Base-by-base conservation (phyloP, 2,797 vertebrate species). In the Dryobates pubescens region DNA sequence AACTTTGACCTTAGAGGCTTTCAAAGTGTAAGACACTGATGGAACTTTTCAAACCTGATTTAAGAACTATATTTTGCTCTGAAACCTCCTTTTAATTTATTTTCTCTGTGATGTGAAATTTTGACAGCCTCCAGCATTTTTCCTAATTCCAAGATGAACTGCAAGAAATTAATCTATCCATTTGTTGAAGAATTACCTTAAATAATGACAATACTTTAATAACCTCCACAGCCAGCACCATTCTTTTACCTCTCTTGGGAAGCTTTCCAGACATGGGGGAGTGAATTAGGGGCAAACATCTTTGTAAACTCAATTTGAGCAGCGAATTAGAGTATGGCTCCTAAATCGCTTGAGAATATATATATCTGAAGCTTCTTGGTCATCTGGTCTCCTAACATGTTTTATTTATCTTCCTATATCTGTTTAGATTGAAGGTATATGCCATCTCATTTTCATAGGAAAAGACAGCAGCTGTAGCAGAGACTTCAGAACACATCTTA, bases 1-100 rank as follows among this genome's bases (percentile, higher is more conserved):
- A 82, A 69, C 72, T 85, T 84, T 0, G 2, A 90, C 62, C 51
- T 78, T 68, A 63, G 75, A 13, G 62, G 61, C 53, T 94, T 94
- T 93, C 58, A 53, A 83, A 77, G 23, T 65, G n/a, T 72, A 72
- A 43, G 32, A 34, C 47, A 63, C 58, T 34, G 59, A 78, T 82
- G 53, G 78, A 94, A 94, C 92, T 80, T 87, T 92, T 89, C 62
- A 89, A 91, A 88, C 47, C 32, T 82, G 54, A 84, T 88, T 91
- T 90, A 89, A 88, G 59, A 90, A 72, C 82, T 61, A 30, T 72
- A 38, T 82, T 80, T 69, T 83, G 43, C 19, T 89, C 20, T 77
- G 24, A n/a, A 93, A 58, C 12, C 4, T 71, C 14, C 18, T 58
- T 53, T 32, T 65, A 49, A 49, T 49, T 32, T 32, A 69, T 38